phyloP scores from a whole-genome alignment of 2,888 invertebrate genomes.

The Sphinx pinastri region DNA sequence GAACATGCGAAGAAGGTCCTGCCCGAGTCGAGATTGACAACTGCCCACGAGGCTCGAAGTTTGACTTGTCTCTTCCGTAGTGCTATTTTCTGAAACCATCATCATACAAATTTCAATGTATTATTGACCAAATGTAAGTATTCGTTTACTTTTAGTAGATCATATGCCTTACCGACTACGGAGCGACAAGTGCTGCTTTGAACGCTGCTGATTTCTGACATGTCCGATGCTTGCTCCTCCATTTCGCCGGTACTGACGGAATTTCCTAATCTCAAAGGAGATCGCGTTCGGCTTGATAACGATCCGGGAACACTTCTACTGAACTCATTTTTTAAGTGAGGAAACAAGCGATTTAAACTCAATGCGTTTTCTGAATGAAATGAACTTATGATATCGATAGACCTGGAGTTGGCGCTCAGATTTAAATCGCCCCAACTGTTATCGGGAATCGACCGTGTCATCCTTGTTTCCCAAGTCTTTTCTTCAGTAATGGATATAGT shows the following conservation, averaged over 20 bases:
- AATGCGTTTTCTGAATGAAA: slow-evolving; percentile 84
- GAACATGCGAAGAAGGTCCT: slow-evolving; percentile 95
- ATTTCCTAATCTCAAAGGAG: too few relatives aligned
- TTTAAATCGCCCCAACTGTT: slow-evolving; percentile 86
- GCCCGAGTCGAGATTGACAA: slow-evolving; percentile 87
- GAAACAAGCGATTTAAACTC: too few relatives aligned
- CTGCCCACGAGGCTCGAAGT: slow-evolving; percentile 70
- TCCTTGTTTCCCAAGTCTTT: slow-evolving; percentile 73
- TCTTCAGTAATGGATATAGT: slow-evolving; percentile 46
- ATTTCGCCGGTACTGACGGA: slow-evolving; percentile 61
- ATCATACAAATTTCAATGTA: neutral
- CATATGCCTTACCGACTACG: slow-evolving; percentile 68
- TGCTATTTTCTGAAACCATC: slow-evolving; percentile 63
- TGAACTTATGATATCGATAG: slow-evolving; percentile 83
- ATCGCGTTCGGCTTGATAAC: slow-evolving; percentile 60
- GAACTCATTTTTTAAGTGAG: too few relatives aligned
- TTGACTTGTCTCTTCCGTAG: slow-evolving; percentile 68
- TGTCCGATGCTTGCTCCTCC: slow-evolving; percentile 79
- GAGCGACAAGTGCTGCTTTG: slow-evolving; percentile 84
- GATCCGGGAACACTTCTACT: too few relatives aligned
- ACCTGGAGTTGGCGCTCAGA: slow-evolving; percentile 82
- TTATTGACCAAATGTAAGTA: neutral
- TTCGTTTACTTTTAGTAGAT: neutral
- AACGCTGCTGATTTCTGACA: slow-evolving; percentile 82
- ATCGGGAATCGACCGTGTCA: slow-evolving; percentile 88